Evolutionary conservation across 2,797 vertebrate species (phyloP).

Genomic region (Balearica regulorum): DNA sequence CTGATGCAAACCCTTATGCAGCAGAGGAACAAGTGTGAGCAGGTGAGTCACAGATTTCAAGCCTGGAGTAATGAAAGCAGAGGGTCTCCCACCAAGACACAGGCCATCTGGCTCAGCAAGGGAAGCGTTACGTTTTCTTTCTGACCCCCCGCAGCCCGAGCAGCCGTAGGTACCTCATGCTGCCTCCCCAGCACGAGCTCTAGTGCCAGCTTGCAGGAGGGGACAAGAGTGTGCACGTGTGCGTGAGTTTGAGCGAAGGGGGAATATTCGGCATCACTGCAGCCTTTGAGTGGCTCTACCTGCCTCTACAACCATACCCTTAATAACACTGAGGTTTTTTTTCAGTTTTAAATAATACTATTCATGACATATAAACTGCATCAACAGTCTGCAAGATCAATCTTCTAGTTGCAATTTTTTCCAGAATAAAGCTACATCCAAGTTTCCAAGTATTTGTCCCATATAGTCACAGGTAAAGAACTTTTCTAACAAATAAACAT

Average conservation of each 20-base stretch:
- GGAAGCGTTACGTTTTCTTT: neutral
- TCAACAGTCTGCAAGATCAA: neutral
- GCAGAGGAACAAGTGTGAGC: neutral
- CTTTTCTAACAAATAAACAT: neutral
- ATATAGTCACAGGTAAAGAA: neutral
- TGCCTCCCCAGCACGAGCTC: neutral
- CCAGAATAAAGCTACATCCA: neutral
- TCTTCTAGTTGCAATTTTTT: neutral
- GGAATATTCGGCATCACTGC: neutral
- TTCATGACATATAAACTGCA: neutral
- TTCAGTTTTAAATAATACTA: neutral
- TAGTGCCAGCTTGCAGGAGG: neutral
- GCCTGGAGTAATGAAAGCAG: neutral
- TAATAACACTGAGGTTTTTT: neutral
- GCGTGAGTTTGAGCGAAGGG: neutral
- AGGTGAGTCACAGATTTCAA: neutral
- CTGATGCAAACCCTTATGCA: neutral
- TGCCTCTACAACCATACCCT: neutral
- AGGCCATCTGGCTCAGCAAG: neutral
- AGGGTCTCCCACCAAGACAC: neutral
- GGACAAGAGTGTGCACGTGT: accelerated
- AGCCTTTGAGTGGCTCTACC: neutral
- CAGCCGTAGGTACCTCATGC: neutral
- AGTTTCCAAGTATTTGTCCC: neutral
- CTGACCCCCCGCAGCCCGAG: neutral